Evolutionary conservation across 2,888 invertebrate species (phyloP), one percentile per base, ranked within the genome.

Genomic region (Xylota sylvarum): DNA sequence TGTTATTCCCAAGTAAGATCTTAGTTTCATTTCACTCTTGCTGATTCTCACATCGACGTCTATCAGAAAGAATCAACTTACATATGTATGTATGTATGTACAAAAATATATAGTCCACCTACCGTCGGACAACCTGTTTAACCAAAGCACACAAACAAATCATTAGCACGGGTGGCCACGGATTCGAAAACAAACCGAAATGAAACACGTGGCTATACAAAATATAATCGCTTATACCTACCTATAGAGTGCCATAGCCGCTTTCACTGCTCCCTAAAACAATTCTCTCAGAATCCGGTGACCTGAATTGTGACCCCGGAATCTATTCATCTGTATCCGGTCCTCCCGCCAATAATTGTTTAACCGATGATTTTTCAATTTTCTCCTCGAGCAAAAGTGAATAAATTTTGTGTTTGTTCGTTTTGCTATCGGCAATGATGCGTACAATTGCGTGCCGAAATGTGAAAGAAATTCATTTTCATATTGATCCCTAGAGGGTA

Each of bases 381-480:
- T 56, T 55, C 19, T 56, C 56, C 19, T 64, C n/a, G 19, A 55
- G 62, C 46, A 56, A 37, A 70, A 43, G 56, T 62, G 72, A 65
- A 79, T 72, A 79, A 46, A 79, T 79, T 64, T 72, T 56, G 37
- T 3, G 19, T 55, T 46, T 56, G 55, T 56, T 62, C 43, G 27
- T 48, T 48, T 48, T 64, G 60, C 55, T 37, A 48, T 79, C 72
- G 72, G 64, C 72, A 79, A 72, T 64, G 72, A 72, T 79, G 79
- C 72, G 72, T 79, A 64, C 79, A 56, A 79, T 79, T 79, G 79
- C 64, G 79, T 72, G 72, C 56, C 46, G 37, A 48, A 46, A 12
- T 48, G 27, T 14, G 50, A 37, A 37, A 56, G 72, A 56, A 64
- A 64, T 70, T 70, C 27, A 78, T 78, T 78, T 70, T 64, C 46